phyloP scores from a whole-genome alignment of 2,113 vertebrate genomes.

The Numenius arquata region DNA sequence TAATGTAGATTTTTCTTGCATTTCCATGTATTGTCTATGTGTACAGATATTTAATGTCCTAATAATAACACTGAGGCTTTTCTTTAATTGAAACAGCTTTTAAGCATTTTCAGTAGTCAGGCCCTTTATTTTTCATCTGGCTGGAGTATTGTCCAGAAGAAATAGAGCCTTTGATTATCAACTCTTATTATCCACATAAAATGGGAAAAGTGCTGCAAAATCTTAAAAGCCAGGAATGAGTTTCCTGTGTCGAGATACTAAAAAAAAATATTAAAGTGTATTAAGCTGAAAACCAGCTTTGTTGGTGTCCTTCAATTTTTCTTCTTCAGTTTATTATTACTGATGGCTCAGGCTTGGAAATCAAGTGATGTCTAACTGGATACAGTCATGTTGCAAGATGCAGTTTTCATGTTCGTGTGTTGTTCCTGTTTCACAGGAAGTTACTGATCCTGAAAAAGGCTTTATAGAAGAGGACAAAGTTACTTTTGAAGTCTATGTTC shows the following conservation, averaged over 20 bases:
- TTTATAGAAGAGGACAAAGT: slow-evolving; percentile 98
- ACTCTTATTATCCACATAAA: not conserved
- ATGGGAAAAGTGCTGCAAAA: not conserved
- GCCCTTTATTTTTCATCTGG: not conserved
- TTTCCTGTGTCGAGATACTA: not conserved
- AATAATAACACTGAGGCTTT: not conserved
- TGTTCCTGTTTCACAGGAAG: slow-evolving; percentile 80
- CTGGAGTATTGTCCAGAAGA: not conserved
- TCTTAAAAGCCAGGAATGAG: not conserved
- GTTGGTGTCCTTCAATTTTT: not conserved
- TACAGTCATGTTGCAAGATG: not conserved
- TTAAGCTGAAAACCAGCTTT: not conserved
- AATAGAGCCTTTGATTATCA: not conserved
- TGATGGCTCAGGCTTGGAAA: not conserved
- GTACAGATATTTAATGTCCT: not conserved
- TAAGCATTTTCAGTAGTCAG: not conserved
- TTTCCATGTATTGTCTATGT: not conserved
- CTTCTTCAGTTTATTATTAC: not conserved
- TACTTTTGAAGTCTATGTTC: slow-evolving; percentile 97
- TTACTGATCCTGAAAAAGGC: slow-evolving; percentile 96
- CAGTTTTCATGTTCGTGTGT: not conserved
- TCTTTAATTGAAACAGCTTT: not conserved
- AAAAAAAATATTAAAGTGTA: not conserved
- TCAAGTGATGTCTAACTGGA: not conserved
- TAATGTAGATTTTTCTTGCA: not conserved